Percentiles rank a stretch among this genome's conserved stretches.
Conservation (phyloP, 2,797 vertebrate genomes). For the Takifugu ocellatus region DNA sequence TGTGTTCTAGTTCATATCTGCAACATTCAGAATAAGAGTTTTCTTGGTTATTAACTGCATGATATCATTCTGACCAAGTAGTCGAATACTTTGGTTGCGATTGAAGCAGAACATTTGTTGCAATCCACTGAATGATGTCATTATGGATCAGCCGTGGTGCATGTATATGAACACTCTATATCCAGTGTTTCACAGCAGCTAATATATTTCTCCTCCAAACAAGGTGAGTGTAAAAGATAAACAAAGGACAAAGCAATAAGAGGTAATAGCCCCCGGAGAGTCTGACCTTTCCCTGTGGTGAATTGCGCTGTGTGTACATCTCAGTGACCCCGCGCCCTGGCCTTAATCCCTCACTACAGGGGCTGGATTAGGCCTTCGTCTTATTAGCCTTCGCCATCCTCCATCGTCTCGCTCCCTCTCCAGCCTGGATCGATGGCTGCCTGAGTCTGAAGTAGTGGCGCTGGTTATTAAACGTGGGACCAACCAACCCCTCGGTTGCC, state of each 20-base stretch:
- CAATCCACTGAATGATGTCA: too few relatives aligned
- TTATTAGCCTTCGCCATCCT: slow-evolving; percentile 59
- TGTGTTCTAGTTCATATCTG: not conserved
- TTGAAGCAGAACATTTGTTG: not conserved
- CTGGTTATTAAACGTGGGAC: slow-evolving; percentile 76
- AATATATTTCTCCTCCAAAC: slow-evolving; percentile 50
- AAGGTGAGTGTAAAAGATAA: slow-evolving; percentile 56
- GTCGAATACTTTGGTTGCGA: not conserved
- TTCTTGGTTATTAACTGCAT: not conserved
- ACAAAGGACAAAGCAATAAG: slow-evolving; percentile 53
- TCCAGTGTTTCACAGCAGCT: slow-evolving; percentile 25
- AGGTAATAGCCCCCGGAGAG: slow-evolving; percentile 49
- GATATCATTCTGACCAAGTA: not conserved
- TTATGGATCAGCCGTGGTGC: not conserved
- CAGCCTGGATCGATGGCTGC: slow-evolving; percentile 71
- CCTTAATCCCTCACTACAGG: slow-evolving; percentile 65
- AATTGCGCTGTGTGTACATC: slow-evolving; percentile 46
- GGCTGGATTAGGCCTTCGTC: slow-evolving; percentile 64
- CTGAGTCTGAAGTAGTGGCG: slow-evolving; percentile 63
- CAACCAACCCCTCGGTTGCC: slow-evolving; percentile 58
- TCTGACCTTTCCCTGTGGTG: slow-evolving; percentile 46
- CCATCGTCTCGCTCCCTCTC: slow-evolving; percentile 35
- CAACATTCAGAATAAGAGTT: not conserved
- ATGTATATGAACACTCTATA: slow-evolving; percentile 19
- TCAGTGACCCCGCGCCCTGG: slow-evolving; percentile 41